A percentile compares a stretch with the other conserved stretches of the same genome.
Conservation (phyloP, 2,113 vertebrate species). For the Psittacara wagleri region DNA sequence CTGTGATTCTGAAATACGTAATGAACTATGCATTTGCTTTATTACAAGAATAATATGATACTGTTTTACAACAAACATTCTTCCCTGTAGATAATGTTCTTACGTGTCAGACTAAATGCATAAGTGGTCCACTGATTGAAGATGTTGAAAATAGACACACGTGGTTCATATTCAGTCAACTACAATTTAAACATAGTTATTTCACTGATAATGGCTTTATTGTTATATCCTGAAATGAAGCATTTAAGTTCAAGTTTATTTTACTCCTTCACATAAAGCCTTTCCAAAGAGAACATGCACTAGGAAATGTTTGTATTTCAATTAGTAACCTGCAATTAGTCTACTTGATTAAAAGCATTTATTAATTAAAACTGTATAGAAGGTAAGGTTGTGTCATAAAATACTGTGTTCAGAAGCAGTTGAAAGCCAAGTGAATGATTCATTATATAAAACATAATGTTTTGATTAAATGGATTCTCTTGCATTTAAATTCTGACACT, state of each 20-base stretch:
- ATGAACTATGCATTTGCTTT: not conserved
- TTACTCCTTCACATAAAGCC: not conserved
- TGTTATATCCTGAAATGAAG: not conserved
- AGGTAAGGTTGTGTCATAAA: not conserved
- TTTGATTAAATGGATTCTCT: slow-evolving; percentile 21
- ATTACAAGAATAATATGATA: not conserved
- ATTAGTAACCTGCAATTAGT: not conserved
- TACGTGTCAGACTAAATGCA: not conserved
- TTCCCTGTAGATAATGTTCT: not conserved
- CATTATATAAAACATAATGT: slow-evolving; percentile 2
- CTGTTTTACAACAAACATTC: not conserved
- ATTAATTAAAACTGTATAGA: not conserved
- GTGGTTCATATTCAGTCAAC: not conserved
- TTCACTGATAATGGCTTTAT: not conserved
- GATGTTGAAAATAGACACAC: not conserved
- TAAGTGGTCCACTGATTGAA: not conserved
- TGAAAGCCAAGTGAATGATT: slow-evolving; percentile 24
- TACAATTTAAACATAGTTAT: not conserved
- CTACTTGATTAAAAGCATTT: slow-evolving; percentile 23
- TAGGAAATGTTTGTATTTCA: not conserved
- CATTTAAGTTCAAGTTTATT: not conserved
- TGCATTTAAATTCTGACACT: slow-evolving; percentile 8
- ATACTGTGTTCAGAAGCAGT: not conserved
- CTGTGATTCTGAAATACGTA: not conserved
- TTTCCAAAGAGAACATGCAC: not conserved